Percentiles rank a stretch among this genome's conserved stretches.
Evolutionary conservation across 2,888 invertebrate species (phyloP).

Genomic region (Tolmerus cingulatus): DNA sequence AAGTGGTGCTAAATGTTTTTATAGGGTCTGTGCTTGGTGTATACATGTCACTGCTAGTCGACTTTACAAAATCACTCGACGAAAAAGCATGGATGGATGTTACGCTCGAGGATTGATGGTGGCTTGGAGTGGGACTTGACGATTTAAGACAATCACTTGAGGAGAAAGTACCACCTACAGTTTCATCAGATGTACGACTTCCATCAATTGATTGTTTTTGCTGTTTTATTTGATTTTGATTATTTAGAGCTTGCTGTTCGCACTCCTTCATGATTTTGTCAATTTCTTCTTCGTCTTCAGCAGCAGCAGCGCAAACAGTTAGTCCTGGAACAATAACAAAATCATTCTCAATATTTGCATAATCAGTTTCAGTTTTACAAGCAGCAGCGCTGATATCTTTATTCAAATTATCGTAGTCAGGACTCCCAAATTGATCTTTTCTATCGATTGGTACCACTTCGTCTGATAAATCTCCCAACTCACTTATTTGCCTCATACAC

Average conservation of each 20-base stretch:
- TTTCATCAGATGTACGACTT: slow-evolving; percentile 41
- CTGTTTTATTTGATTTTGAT: not conserved
- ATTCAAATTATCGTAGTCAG: slow-evolving; percentile 63
- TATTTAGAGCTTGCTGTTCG: slow-evolving; percentile 55
- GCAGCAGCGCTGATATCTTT: not conserved
- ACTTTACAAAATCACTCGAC: slow-evolving; percentile 62
- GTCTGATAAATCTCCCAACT: slow-evolving; percentile 56
- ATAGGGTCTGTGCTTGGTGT: slow-evolving; percentile 60
- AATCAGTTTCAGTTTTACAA: slow-evolving; percentile 46
- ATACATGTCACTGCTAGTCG: slow-evolving; percentile 61
- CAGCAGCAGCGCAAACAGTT: not conserved
- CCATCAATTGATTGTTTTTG: slow-evolving; percentile 44
- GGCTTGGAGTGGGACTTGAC: slow-evolving; percentile 59
- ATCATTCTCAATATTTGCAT: slow-evolving; percentile 52
- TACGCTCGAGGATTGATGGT: slow-evolving; percentile 61
- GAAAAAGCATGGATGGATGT: slow-evolving; percentile 63
- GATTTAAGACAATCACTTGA: slow-evolving; percentile 62
- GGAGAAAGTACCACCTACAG: slow-evolving; percentile 53
- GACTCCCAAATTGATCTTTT: slow-evolving; percentile 44
- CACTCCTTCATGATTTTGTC: slow-evolving; percentile 62
- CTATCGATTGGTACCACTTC: slow-evolving; percentile 59
- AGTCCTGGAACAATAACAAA: slow-evolving; percentile 43
- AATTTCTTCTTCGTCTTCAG: slow-evolving; percentile 57
- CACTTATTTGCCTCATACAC: slow-evolving; percentile 61
- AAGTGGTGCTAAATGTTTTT: slow-evolving; percentile 63